These are phyloP conservation scores for Spodoptera exigua DNA, from an alignment of 2,888 invertebrate species.

Conservation along the genomic window DNA sequence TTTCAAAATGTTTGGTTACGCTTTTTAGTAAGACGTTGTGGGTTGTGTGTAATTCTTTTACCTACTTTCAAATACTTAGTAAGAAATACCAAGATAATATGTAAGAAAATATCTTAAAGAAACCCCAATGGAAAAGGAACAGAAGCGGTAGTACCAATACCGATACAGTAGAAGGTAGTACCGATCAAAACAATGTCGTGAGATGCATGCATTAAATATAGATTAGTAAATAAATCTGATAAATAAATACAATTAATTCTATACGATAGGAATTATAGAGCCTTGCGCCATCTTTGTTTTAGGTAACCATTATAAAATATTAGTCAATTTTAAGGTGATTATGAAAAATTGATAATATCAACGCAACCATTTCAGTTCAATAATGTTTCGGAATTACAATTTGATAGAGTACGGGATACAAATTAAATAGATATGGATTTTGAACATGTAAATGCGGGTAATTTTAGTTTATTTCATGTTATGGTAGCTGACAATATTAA, in stretches of 20 bases:
- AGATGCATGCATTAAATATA: too few species aligned
- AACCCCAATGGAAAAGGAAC: too few species aligned
- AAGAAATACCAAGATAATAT: too few species aligned
- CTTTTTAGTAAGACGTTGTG: too few species aligned
- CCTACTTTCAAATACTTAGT: too few species aligned
- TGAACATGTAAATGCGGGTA: constrained; percentile 13
- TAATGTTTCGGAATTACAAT: constrained; percentile 32
- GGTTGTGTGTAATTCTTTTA: too few species aligned
- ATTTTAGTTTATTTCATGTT: constrained; percentile 12
- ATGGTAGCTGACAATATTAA: constrained; percentile 2
- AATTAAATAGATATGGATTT: constrained; percentile 34
- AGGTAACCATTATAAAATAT: constrained; percentile 45
- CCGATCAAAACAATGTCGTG: too few species aligned
- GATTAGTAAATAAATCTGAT: too few species aligned
- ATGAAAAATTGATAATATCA: constrained; percentile 45
- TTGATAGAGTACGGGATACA: constrained; percentile 47
- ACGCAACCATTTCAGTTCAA: constrained; percentile 32
- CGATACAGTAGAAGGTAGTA: too few species aligned
- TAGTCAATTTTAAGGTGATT: constrained; percentile 34
- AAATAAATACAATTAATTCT: background rate
- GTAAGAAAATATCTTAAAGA: too few species aligned
- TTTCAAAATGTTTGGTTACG: too few species aligned
- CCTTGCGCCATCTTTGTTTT: constrained; percentile 37
- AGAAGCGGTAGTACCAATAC: too few species aligned
- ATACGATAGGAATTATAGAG: constrained; percentile 22